Conservation (phyloP, 2,888 invertebrate genomes). For the Marasmarcha lunaedactyla region DNA sequence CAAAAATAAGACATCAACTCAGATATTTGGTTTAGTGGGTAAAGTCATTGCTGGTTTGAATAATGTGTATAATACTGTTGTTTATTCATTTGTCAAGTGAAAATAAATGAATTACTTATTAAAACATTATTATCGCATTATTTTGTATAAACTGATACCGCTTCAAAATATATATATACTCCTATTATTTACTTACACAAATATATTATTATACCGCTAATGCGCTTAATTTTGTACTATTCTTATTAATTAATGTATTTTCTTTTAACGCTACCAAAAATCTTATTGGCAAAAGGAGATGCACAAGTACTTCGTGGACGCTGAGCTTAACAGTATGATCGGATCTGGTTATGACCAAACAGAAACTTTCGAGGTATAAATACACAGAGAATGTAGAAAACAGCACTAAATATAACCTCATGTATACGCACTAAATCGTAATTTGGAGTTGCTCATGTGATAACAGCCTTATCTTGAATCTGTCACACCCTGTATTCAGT, state of each 20-base stretch:
- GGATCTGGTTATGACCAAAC: constrained; percentile 72
- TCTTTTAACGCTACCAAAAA: constrained; percentile 63
- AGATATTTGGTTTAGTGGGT: no score
- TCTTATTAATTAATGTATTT: constrained; percentile 39
- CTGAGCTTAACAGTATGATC: constrained; percentile 83
- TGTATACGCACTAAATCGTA: constrained; percentile 15
- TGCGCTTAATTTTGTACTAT: background rate
- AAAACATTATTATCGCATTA: no score
- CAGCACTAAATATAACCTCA: constrained; percentile 7
- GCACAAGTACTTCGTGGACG: constrained; percentile 86
- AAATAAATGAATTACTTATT: no score
- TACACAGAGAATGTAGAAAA: constrained; percentile 18
- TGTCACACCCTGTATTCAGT: no score
- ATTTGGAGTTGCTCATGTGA: constrained; percentile 8
- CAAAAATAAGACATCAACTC: no score
- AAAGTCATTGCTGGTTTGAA: no score
- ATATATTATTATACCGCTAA: no score
- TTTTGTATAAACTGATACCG: no score
- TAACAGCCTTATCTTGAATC: constrained; percentile 10
- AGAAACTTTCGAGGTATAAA: constrained; percentile 59
- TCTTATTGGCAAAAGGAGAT: constrained; percentile 76
- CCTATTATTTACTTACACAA: no score
- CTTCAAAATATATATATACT: no score
- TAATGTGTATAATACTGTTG: no score
- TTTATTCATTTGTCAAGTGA: no score